Base-by-base conservation (phyloP, 2,797 vertebrate genomes). In the Microctenopoma steveboyesi region DNA sequence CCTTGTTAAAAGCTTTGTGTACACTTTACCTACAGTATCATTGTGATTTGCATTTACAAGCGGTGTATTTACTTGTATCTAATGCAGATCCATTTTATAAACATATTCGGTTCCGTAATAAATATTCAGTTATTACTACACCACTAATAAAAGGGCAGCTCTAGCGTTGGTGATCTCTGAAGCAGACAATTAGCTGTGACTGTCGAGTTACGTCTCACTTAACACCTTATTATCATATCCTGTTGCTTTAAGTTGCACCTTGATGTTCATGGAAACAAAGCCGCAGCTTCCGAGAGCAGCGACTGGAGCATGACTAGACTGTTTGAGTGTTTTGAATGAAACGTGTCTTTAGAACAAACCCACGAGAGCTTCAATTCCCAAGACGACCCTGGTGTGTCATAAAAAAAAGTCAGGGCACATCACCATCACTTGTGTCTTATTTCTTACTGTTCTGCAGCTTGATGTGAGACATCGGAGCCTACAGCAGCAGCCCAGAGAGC, bases 371-470 rank as follows among this genome's bases (percentile, higher is more conserved):
- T 82, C 61, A 53, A 83, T 81, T 88, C 86, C 83, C 86, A 82
- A 79, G 91, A 90, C 64, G 75, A 83, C 81, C 82, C 84, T 9
- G 72, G 82, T 88, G 89, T 66, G 86, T 92, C 86, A 90, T 87
- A 66, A 84, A 81, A 83, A 81, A 70, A 86, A 90, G 89, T 91
- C 91, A 85, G 86, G 79, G 72, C 84, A 76, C 81, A 92, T 93
- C 89, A 91, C 64, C 88, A 71, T 92, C 92, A 91, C 79, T 88
- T 79, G 77, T 82, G 81, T 87, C 76, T 84, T 84, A 78, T 87
- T 89, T 86, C 78, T 87, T 84, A 80, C 76, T 76, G 78, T 82
- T 89, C 77, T 78, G 79, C 79, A 64, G 82, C 69, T 55, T 76
- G 77, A 88, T 79, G 78, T 87, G 86, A 90, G 82, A 87, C 86